Percentiles rank a stretch among this genome's conserved stretches.
Conservation (phyloP, 2,113 vertebrate species). For the Xenus cinereus region DNA sequence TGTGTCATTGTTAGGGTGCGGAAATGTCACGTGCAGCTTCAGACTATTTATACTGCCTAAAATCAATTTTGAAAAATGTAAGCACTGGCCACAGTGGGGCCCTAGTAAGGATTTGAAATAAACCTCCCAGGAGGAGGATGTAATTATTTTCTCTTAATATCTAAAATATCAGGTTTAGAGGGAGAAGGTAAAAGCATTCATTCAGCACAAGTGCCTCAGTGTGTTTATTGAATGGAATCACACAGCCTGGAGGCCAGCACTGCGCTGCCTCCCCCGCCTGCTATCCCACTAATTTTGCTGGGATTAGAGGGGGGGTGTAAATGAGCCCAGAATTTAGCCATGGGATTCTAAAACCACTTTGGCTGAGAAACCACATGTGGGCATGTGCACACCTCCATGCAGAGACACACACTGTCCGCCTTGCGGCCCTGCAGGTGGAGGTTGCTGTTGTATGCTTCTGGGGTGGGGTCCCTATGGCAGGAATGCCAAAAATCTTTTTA, state of each 20-base stretch:
- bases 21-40: conserved; percentile 49
- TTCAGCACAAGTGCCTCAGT: conserved; percentile 61
- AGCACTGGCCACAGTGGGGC: conserved; percentile 62
- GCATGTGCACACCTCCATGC: background rate
- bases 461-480: background rate
- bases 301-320: conserved; percentile 35
- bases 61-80: conserved; percentile 79
- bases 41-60: conserved; percentile 71
- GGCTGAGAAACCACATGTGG: background rate
- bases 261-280: background rate
- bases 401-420: background rate
- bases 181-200: conserved; percentile 57
- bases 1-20: conserved; percentile 54
- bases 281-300: conserved; percentile 17
- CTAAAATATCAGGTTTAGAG: conserved; percentile 69
- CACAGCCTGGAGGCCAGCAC: background rate
- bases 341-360: background rate
- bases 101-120: conserved; percentile 71
- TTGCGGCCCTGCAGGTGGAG: background rate
- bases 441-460: background rate
- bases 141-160: conserved; percentile 77
- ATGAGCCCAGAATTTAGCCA: background rate
- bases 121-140: conserved; percentile 68
- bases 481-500: conserved; percentile 26
- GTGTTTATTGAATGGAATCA: conserved; percentile 59